Conservation (phyloP, 2,797 vertebrate genomes). For the Mormyrus proboscirostris region DNA sequence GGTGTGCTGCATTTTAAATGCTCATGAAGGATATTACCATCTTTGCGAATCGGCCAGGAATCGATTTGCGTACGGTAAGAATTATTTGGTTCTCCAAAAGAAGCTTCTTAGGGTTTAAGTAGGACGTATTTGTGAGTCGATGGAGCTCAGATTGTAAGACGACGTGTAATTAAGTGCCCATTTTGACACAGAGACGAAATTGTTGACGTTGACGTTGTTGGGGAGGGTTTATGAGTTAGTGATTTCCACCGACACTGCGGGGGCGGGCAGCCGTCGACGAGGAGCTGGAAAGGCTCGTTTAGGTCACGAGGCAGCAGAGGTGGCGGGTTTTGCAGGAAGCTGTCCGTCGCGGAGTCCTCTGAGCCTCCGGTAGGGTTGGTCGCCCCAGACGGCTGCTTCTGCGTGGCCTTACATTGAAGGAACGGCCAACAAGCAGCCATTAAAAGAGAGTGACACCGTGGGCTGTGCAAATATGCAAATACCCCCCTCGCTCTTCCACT, state of each 20-base stretch:
- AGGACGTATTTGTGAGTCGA: constrained; percentile 13
- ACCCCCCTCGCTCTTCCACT: constrained; percentile 32
- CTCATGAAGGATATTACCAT: not conserved
- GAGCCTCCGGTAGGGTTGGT: not conserved
- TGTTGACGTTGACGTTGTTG: constrained; percentile 8
- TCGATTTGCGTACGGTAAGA: not conserved
- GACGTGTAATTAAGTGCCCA: constrained; percentile 34
- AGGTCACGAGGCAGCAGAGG: not conserved
- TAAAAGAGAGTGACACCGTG: constrained; percentile 50
- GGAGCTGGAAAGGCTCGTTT: not conserved
- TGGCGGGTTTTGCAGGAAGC: not conserved
- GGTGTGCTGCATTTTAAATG: not conserved
- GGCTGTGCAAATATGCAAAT: constrained; percentile 36
- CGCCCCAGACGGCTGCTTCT: constrained; percentile 21
- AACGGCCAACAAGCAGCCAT: constrained; percentile 58
- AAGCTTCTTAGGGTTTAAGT: constrained; percentile 27
- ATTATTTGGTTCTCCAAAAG: constrained; percentile 21
- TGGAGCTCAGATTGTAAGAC: constrained; percentile 39
- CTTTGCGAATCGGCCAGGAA: not conserved
- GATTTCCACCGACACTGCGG: not conserved
- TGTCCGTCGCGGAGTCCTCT: not conserved
- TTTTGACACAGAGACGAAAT: constrained; percentile 36
- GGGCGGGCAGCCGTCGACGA: not conserved
- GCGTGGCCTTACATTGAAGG: constrained; percentile 45
- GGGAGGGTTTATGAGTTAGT: not conserved